Evolutionary conservation across 2,888 invertebrate genomes (phyloP), one percentile per base, ranked within the genome.

Genomic region (Zele albiditarsus): DNA sequence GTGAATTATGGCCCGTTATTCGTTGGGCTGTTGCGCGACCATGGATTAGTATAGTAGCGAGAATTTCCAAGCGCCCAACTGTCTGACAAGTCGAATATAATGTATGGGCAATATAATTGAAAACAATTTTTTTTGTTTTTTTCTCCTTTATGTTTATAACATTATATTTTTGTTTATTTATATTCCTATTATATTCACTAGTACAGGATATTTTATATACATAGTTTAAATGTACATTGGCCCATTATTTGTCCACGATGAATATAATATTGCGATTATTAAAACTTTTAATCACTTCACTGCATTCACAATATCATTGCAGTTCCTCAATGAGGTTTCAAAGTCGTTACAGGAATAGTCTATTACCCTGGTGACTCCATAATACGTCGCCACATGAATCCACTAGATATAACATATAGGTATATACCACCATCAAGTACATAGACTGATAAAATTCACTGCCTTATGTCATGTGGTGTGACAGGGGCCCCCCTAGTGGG

Each of bases 371-470:
- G 46, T 46, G n/a, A 46, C n/a, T 46, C 46, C 4, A 46, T 46
- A 46, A 46, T 46, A n/a, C 16, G n/a, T 46, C 46, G 46, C 46
- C 46, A n/a, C 46, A 46, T 46, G 46, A 16, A 46, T 46, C n/a
- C 46, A 46, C 46, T n/a, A 46, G 46, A 46, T 46, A 46, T 46
- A 3, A 46, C n/a, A n/a, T 46, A 46, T 46, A 46, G 46, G n/a
- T 16, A 46, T 46, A 46, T n/a, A n/a, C 3, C 38, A 38, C 4
- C 46, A 46, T 46, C n/a, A 46, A 46, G n/a, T 46, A 46, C n/a
- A n/a, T 46, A 46, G n/a, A 46, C 80, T 81, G 83, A 82, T 84
- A 82, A 84, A 84, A 84, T 84, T 82, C 83, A 76, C 74, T 73
- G 75, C 73, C 73, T 77, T 77, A 74, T 67, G 72, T 71, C 73